Evolutionary conservation across 2,888 invertebrate species (phyloP), one percentile per base, ranked within the genome.

Genomic region (Oligia latruncula): DNA sequence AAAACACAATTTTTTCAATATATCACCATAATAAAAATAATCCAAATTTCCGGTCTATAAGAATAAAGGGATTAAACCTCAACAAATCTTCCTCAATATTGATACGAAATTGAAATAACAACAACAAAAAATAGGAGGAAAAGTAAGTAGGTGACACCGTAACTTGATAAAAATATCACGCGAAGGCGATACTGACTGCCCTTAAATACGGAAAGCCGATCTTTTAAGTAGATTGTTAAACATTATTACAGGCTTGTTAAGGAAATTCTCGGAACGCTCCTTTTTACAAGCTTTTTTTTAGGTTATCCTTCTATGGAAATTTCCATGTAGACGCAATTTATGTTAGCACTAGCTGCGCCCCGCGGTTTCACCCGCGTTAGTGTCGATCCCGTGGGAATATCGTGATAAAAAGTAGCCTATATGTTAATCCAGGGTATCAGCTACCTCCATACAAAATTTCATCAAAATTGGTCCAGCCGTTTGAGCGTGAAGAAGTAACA

Each of bases 161-260:
- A 72, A 88, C 23, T 76, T 67, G 77, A 85, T 81, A 72, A 78
- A 67, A 77, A 77, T 76, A 79, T 67, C 73, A 76, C 77, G 74
- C 73, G 66, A 62, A 66, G 29, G 65, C 62, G 71, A 78, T 78
- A 77, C 77, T 60, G 46, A 68, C 15, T 62, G 77, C 43, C 52
- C 71, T 79, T 79, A 82, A 87, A 82, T 81, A 72, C 60, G 65
- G 29, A 76, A 83, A 80, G 64, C 74, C 73, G 82, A 85, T 83
- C 75, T 68, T 55, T 20, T 65, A 82, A 83, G 87, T 76, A 81
- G 81, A 88, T 88, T 88, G 77, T 85, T 74, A 79, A 89, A 86
- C 58, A 82, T 86, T 86, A 88, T 86, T 80, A 82, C 77, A 73
- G 76, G 78, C 71, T 85, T 87, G 88, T 88, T 86, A 84, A 77